phyloP scores from a whole-genome alignment of 2,797 vertebrate genomes.

The Hirundo rustica region DNA sequence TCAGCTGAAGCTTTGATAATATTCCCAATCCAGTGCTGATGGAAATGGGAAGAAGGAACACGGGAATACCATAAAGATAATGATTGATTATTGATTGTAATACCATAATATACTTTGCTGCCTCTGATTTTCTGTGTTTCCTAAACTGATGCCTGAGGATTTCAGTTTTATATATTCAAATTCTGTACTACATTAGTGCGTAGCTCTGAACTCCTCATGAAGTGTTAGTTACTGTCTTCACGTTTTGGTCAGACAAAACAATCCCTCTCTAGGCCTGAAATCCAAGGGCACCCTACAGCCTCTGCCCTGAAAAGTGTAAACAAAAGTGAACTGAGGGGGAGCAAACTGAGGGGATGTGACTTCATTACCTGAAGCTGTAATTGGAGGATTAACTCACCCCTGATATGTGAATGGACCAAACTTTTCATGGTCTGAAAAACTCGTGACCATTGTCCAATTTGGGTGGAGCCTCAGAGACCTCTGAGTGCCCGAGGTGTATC shows the following conservation, averaged over 20 bases:
- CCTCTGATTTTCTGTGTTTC: neutral
- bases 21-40: neutral
- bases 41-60: neutral
- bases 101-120: neutral
- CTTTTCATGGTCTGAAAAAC: neutral
- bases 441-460: neutral
- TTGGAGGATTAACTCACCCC: neutral
- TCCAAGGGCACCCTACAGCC: neutral
- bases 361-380: neutral
- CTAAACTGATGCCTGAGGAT: neutral
- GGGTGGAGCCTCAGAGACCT: neutral
- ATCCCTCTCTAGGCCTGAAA: neutral
- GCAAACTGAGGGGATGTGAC: neutral
- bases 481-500: neutral
- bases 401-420: neutral
- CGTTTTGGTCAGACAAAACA: neutral
- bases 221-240: neutral
- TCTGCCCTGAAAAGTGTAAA: neutral
- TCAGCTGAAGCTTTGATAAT: neutral
- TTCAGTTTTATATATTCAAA: neutral
- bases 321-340: neutral
- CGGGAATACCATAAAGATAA: neutral
- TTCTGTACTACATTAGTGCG: neutral
- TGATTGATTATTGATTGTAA: neutral
- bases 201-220: fast-evolving